phyloP scores from a whole-genome alignment of 2,113 vertebrate species.

The Paracanthobrama guichenoti region DNA sequence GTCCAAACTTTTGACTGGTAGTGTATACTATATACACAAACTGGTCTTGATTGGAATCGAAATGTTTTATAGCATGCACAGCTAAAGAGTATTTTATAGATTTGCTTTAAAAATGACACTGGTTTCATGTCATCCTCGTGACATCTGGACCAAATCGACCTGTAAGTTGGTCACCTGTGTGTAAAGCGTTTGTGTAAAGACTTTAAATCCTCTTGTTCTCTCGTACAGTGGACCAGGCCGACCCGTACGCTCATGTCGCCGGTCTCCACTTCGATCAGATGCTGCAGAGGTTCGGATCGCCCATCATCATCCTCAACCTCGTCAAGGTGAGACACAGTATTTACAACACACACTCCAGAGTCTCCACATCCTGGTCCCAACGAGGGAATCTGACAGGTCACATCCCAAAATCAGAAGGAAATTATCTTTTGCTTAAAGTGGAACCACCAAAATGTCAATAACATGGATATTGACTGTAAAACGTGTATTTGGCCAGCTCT shows the following conservation, averaged over 20 bases:
- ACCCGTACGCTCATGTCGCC: slow-evolving; percentile 91
- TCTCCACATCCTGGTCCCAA: too few species aligned
- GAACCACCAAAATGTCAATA: background rate
- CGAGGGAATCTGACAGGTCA: too few species aligned
- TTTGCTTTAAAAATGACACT: background rate
- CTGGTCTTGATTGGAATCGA: too few species aligned
- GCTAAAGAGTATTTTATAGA: background rate
- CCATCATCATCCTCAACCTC: slow-evolving; percentile 96
- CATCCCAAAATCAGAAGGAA: background rate
- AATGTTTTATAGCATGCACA: background rate
- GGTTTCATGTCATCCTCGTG: background rate
- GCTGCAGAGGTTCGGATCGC: slow-evolving; percentile 96
- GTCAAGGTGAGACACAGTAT: slow-evolving; percentile 84
- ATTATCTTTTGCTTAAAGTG: background rate
- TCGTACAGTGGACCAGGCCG: slow-evolving; percentile 92
- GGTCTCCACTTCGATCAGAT: slow-evolving; percentile 98
- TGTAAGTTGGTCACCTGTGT: too few species aligned
- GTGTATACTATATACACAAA: too few species aligned
- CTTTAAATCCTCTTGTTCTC: slow-evolving; percentile 3
- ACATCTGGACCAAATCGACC: too few species aligned
- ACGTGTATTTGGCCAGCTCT: too few species aligned
- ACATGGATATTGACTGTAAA: too few species aligned
- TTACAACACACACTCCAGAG: too few species aligned
- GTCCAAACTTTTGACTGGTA: too few species aligned
- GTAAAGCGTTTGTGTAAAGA: background rate